Evolutionary conservation across 2,113 vertebrate genomes (phyloP).

Genomic region (Synodontis membranacea): DNA sequence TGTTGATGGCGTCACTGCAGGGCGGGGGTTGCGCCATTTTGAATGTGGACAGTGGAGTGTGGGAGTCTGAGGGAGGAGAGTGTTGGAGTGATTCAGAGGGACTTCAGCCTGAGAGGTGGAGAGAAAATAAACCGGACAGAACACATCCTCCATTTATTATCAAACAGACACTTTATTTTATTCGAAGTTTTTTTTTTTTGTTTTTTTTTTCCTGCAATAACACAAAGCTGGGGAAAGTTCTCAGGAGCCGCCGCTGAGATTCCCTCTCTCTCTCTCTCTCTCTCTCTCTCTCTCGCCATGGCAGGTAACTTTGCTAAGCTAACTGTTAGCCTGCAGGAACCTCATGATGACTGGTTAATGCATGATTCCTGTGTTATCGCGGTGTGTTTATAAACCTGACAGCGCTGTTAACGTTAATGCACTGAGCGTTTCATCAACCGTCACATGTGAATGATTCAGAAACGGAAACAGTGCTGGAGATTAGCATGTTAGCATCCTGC

Average conservation of each 20-base stretch:
- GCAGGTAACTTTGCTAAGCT: constrained; percentile 68
- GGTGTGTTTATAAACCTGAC: neutral
- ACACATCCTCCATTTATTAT: too few species aligned
- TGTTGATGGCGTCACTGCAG: constrained; percentile 42
- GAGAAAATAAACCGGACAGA: neutral
- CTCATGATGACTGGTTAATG: neutral
- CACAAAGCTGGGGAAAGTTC: constrained; percentile 10
- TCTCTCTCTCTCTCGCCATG: constrained; percentile 67
- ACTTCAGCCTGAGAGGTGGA: constrained; percentile 9
- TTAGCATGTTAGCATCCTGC: constrained; percentile 28
- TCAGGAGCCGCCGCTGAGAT: constrained; percentile 64
- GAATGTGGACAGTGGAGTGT: constrained; percentile 55
- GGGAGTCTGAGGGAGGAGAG: constrained; percentile 36
- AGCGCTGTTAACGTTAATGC: neutral
- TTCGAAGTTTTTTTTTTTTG: too few species aligned
- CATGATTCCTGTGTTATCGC: neutral
- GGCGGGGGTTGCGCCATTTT: constrained; percentile 61
- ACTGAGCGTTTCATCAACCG: too few species aligned
- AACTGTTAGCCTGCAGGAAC: constrained; percentile 17
- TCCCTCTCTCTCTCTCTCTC: constrained; percentile 45
- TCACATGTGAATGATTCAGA: neutral
- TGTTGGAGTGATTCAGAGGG: neutral
- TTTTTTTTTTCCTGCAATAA: neutral
- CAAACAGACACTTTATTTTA: neutral
- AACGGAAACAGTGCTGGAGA: constrained; percentile 3